These are phyloP conservation scores for Nomada fucata DNA, from an alignment of 2,888 invertebrate genomes.

Conservation along the genomic window DNA sequence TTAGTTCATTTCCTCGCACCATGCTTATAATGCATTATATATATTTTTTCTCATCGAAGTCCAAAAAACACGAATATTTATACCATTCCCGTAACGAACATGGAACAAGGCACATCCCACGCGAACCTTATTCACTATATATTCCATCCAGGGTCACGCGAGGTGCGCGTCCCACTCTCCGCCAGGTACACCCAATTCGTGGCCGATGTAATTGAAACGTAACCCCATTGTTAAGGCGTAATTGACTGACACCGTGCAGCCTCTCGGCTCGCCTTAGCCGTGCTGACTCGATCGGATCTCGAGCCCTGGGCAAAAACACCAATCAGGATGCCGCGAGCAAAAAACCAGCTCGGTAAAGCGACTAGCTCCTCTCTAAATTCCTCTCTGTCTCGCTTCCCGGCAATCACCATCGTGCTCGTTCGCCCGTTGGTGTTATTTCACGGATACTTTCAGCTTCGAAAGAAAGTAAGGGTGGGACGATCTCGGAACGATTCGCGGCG, in stretches of 20 bases:
- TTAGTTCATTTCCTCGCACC: no score
- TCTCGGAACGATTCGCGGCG: conserved; percentile 52
- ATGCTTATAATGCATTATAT: no score
- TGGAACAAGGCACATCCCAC: conserved; percentile 1
- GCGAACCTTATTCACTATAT: background rate
- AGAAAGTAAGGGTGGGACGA: conserved; percentile 7
- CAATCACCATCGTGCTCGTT: conserved; percentile 12
- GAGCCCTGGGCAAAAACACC: conserved; percentile 76
- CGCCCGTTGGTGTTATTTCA: conserved; percentile 36
- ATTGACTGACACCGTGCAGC: conserved; percentile 81
- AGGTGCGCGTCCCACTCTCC: conserved; percentile 1
- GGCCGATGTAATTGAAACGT: conserved; percentile 82
- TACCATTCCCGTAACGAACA: background rate
- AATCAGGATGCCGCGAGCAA: conserved; percentile 76
- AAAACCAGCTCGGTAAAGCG: conserved; percentile 72
- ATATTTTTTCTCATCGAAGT: no score
- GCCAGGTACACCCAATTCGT: conserved; percentile 71
- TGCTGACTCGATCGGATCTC: conserved; percentile 72
- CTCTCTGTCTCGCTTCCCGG: conserved; percentile 18
- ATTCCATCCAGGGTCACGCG: conserved; percentile 13
- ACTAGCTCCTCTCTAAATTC: conserved; percentile 61
- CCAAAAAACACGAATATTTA: no score
- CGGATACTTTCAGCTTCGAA: conserved; percentile 17
- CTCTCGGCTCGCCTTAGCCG: conserved; percentile 60
- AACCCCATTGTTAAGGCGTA: conserved; percentile 82